These are phyloP conservation scores for Zosterops pallidus DNA, from an alignment of 2,113 vertebrate genomes.

Conservation along the genomic window DNA sequence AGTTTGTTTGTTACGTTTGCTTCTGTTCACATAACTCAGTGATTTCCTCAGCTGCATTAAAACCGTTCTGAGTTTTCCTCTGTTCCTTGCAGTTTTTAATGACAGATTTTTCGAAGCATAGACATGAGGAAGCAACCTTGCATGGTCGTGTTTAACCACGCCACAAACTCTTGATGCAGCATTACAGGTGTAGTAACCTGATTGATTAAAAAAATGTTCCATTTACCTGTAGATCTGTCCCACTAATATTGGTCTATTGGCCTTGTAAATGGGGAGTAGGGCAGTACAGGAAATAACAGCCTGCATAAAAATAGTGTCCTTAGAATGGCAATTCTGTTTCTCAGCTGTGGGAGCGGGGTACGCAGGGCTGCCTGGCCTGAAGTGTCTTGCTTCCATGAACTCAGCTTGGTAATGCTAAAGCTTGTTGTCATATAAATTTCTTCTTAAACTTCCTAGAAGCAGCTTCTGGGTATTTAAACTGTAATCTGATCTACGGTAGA, in stretches of 20 bases:
- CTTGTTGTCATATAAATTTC: neutral
- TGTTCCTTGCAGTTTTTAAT: neutral
- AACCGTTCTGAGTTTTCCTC: neutral
- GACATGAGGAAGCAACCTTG: accelerated
- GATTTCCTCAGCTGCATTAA: neutral
- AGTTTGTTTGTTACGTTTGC: neutral
- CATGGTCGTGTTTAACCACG: neutral
- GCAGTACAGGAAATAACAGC: neutral
- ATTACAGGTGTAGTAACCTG: neutral
- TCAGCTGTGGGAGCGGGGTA: neutral
- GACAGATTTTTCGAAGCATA: neutral
- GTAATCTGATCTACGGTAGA: neutral
- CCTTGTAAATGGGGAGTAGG: neutral
- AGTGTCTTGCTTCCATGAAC: neutral
- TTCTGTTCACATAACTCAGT: neutral
- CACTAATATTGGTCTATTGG: neutral
- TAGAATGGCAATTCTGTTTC: neutral
- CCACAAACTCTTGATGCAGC: neutral
- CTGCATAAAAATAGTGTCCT: neutral
- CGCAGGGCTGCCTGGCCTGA: neutral
- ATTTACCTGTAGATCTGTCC: neutral
- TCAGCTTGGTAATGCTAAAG: neutral
- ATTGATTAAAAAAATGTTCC: accelerated
- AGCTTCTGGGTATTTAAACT: neutral
- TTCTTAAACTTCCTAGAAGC: neutral